Percentiles rank a stretch among this genome's conserved stretches.
These are phyloP conservation scores for Heliconius himera DNA, from an alignment of 1,140 invertebrate species.

Conservation along the genomic window DNA sequence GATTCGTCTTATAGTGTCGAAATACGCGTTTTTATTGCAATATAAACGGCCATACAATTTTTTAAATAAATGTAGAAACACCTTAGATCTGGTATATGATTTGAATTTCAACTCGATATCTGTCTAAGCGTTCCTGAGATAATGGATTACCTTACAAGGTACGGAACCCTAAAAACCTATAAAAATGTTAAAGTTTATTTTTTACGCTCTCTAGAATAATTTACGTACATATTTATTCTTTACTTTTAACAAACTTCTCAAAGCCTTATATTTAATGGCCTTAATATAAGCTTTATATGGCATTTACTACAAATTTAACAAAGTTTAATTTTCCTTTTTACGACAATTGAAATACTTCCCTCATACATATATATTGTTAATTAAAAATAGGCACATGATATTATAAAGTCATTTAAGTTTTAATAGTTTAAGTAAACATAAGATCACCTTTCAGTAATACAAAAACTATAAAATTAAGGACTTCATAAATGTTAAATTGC, in stretches of 20 bases:
- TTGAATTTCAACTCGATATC: too few species aligned
- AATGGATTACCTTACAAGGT: too few species aligned
- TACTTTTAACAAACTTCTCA: not conserved
- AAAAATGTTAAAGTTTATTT: not conserved
- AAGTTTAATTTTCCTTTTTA: not conserved
- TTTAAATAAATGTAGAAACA: too few species aligned
- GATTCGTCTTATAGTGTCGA: too few species aligned
- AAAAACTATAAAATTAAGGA: constrained; percentile 1
- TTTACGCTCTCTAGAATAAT: not conserved
- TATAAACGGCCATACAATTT: too few species aligned
- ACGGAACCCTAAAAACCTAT: too few species aligned
- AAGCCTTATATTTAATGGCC: too few species aligned
- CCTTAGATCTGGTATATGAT: too few species aligned
- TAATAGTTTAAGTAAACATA: constrained; percentile 11
- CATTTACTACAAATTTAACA: not conserved
- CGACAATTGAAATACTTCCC: not conserved
- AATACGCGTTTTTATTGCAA: too few species aligned
- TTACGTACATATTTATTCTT: not conserved
- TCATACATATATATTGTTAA: not conserved
- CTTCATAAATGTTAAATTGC: constrained; percentile 7
- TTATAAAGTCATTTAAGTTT: constrained; percentile 11
- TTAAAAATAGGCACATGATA: constrained; percentile 1
- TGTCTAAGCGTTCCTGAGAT: too few species aligned
- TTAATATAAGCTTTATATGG: not conserved
- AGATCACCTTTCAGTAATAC: constrained; percentile 6